Base-by-base conservation (phyloP, 2,797 vertebrate genomes). In the Oreochromis mossambicus region DNA sequence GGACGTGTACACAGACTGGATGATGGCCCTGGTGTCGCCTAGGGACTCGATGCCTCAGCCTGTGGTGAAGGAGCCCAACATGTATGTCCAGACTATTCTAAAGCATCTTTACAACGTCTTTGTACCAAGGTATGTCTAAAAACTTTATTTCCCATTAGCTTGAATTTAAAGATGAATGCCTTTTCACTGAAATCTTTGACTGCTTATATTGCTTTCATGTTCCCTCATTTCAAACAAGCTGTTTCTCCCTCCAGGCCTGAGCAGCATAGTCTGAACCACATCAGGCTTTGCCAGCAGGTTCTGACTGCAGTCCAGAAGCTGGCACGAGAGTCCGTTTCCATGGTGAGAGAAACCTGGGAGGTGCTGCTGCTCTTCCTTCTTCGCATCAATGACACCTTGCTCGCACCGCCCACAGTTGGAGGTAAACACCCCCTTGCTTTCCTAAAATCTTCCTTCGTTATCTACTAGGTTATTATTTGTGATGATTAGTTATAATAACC, bases 311-410 rank as follows among this genome's bases (percentile, higher is more conserved):
- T 99, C 90, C 98, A 98, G 95, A 98, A 98, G 94, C 92, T 99
- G 95, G 98, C 98, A n/a, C 95, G 96, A 2, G 98, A 99, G 84
- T 96, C 96, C 8, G 83, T 95, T 86, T 96, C 94, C 89, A 98
- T 99, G 98, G 97, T 97, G 88, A 97, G 98, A 93, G 98, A 99
- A 96, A 99, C 98, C 78, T 99, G 98, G 98, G 98, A 99, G 94
- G 98, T 98, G 88, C 96, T 99, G 91, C 94, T 99, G 29, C 96
- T 99, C 77, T 98, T 99, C 95, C 97, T 99, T 88, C 97, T 99
- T 81, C 98, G 98, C 83, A 97, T 99, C 94, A 98, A 98, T 66
- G 98, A 99, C 94, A 97, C 97, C 12, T 96, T 99, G 86, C 96
- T 99, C 78, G 98, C 98, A 26, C 97, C 98, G 6, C 98, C 98